Percentiles rank a stretch among this genome's conserved stretches.
Evolutionary conservation across 2,888 invertebrate species (phyloP).

Genomic region (Leuctra nigra): DNA sequence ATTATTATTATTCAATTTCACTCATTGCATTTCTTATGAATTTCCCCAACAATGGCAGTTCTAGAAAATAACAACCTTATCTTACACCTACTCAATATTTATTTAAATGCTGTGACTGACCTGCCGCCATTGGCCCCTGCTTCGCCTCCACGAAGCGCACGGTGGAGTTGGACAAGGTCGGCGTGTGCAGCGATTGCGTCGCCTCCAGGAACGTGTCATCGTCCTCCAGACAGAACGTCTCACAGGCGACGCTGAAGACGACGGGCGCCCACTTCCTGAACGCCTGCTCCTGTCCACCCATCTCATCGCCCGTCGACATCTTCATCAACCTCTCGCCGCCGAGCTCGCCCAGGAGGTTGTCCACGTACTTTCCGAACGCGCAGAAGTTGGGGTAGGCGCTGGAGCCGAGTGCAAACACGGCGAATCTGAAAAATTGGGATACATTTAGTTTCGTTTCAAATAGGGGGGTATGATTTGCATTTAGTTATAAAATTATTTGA

Average conservation of each 20-base stretch:
- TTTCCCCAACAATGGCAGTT: too few species aligned
- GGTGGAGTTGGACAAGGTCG: constrained; percentile 63
- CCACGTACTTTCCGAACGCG: constrained; percentile 88
- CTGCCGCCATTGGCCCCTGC: constrained; percentile 36
- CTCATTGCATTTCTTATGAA: too few species aligned
- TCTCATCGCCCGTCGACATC: constrained; percentile 84
- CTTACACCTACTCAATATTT: neutral
- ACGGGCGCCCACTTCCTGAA: constrained; percentile 84
- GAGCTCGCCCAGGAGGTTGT: constrained; percentile 78
- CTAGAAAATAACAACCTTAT: neutral
- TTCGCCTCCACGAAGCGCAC: constrained; percentile 61
- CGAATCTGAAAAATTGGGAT: too few species aligned
- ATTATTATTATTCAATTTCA: too few species aligned
- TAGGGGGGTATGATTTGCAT: too few species aligned
- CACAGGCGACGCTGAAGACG: constrained; percentile 82
- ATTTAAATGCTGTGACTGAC: constrained; percentile 32
- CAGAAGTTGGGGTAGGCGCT: constrained; percentile 95
- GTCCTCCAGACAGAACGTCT: constrained; percentile 87
- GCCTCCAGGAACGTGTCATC: constrained; percentile 70
- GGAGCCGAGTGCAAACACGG: constrained; percentile 66
- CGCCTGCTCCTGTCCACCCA: constrained; percentile 92
- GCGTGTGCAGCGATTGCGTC: constrained; percentile 50
- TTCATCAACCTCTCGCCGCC: constrained; percentile 82
- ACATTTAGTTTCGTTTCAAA: too few species aligned
- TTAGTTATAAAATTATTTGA: too few species aligned